These are phyloP conservation scores for Glaucomys volans DNA, from an alignment of 2,113 vertebrate species.

Conservation along the genomic window DNA sequence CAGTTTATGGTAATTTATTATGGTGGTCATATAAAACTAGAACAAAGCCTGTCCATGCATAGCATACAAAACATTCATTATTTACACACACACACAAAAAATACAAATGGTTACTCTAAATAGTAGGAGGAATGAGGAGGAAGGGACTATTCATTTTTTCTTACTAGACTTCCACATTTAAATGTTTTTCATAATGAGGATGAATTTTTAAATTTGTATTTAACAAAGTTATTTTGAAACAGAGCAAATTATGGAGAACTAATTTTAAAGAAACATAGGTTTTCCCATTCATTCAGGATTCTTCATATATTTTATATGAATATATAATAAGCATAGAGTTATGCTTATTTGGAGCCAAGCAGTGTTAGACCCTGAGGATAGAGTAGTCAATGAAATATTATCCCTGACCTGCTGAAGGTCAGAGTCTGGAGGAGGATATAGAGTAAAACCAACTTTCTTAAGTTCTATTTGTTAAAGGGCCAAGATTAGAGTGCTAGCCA, in stretches of 20 bases:
- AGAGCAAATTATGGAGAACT: not conserved
- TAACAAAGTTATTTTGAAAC: slow-evolving; percentile 18
- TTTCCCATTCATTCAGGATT: not conserved
- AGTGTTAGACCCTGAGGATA: not conserved
- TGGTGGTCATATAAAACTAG: not conserved
- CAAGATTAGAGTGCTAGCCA: not conserved
- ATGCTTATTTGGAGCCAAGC: not conserved
- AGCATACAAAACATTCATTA: not conserved
- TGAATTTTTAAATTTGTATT: slow-evolving; percentile 1
- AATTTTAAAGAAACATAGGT: not conserved
- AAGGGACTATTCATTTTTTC: not conserved
- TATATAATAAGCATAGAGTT: not conserved
- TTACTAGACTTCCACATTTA: not conserved
- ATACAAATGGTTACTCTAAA: not conserved
- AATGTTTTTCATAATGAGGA: not conserved
- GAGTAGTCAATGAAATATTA: not conserved
- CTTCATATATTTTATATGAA: not conserved
- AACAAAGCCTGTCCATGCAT: not conserved
- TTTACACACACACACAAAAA: not conserved
- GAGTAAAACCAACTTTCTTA: slow-evolving; percentile 1
- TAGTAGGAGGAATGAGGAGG: not conserved
- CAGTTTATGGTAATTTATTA: not conserved
- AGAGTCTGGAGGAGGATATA: not conserved
- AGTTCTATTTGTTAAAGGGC: slow-evolving; percentile 10
- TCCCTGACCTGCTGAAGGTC: not conserved